Evolutionary conservation across 2,113 vertebrate genomes (phyloP).

Genomic region (Electrona antarctica): DNA sequence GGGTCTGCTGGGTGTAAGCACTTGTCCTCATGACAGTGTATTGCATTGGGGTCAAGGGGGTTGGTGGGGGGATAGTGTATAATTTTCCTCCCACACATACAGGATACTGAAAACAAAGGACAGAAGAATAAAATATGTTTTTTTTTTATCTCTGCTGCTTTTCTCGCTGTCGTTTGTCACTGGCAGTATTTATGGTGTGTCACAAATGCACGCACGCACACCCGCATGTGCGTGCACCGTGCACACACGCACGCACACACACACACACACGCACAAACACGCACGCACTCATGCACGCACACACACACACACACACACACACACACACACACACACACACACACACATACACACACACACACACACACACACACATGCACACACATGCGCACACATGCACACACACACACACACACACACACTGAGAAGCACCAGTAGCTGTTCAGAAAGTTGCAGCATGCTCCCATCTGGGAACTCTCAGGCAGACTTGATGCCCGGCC

Average conservation of each 20-base stretch:
- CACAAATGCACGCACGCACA: background rate
- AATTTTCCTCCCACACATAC: slow-evolving; percentile 30
- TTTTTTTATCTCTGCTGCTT: slow-evolving; percentile 6
- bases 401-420: slow-evolving; percentile 5
- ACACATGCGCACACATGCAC: background rate
- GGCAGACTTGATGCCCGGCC: too few relatives aligned
- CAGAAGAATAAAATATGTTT: background rate
- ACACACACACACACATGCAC: slow-evolving; percentile 1
- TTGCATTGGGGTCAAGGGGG: background rate
- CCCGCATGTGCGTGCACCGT: background rate
- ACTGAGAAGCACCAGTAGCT: background rate
- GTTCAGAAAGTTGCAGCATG: too few relatives aligned
- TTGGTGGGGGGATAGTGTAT: slow-evolving; percentile 4
- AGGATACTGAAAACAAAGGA: slow-evolving; percentile 8
- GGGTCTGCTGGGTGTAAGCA: slow-evolving; percentile 23
- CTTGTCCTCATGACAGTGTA: slow-evolving; percentile 35
- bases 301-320: slow-evolving; percentile 5
- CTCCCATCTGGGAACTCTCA: too few relatives aligned
- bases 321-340: slow-evolving; percentile 3
- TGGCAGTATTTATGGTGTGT: background rate
- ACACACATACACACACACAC: slow-evolving; percentile 8
- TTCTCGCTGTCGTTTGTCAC: slow-evolving; percentile 10
- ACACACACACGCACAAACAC: slow-evolving; percentile 1
- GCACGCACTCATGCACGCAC: background rate
- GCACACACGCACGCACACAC: background rate